Conservation (phyloP, 2,797 vertebrate genomes). For the Eupleurogrammus muticus region DNA sequence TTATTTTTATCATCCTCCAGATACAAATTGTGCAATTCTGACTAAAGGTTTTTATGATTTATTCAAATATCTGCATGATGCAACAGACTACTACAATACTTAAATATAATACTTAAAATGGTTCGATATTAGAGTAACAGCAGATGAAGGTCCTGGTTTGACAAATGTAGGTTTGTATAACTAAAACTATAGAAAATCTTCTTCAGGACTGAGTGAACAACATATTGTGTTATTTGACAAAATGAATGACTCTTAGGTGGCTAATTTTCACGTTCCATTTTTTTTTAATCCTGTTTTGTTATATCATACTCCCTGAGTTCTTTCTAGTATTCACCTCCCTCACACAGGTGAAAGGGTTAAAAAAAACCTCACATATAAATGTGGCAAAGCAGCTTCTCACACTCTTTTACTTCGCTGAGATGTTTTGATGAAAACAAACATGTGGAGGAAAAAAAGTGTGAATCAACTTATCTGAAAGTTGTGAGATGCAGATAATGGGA, state of each 20-base stretch:
- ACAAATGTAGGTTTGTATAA: neutral
- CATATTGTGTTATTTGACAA: neutral
- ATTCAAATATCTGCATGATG: neutral
- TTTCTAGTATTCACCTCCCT: slow-evolving; percentile 10
- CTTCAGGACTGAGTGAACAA: neutral
- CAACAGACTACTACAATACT: neutral
- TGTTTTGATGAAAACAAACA: neutral
- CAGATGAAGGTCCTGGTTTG: slow-evolving; percentile 4
- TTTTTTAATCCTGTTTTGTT: neutral
- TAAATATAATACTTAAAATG: too few relatives aligned
- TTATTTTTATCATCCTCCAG: neutral
- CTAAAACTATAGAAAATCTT: slow-evolving; percentile 4
- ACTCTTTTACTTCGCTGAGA: neutral
- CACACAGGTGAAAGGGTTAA: slow-evolving; percentile 13
- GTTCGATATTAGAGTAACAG: neutral
- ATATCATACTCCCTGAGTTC: neutral
- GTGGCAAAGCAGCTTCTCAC: slow-evolving; percentile 3
- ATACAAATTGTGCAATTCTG: neutral
- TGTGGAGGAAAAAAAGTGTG: slow-evolving; percentile 6
- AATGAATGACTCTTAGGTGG: neutral
- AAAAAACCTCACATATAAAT: neutral
- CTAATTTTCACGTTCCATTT: neutral
- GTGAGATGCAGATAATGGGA: neutral
- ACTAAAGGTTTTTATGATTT: neutral
- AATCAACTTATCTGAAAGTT: slow-evolving; percentile 20